Percentiles rank a stretch among this genome's conserved stretches.
Evolutionary conservation across 2,888 invertebrate species (phyloP).

Genomic region (Epsilonema sp.): DNA sequence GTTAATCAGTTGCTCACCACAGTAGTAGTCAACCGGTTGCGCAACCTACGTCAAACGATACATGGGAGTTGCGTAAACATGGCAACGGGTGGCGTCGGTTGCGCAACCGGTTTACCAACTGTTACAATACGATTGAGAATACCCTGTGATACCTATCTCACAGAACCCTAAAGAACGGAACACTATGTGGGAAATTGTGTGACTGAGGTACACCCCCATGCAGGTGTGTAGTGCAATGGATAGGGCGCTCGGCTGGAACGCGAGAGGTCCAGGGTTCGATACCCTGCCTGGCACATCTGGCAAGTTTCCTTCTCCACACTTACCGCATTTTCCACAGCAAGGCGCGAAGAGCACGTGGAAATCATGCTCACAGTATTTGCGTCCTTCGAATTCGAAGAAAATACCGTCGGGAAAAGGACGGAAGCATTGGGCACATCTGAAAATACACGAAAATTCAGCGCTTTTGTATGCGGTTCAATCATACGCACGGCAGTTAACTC

Average conservation of each 20-base stretch:
- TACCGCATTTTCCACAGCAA: conserved; percentile 56
- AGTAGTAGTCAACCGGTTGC: background rate
- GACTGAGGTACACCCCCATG: background rate
- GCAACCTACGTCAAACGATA: background rate
- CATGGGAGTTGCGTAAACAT: background rate
- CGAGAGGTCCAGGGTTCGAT: too few species aligned
- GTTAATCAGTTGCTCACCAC: background rate
- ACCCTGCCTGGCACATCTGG: too few species aligned
- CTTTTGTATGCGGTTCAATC: too few species aligned
- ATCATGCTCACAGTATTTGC: conserved; percentile 97
- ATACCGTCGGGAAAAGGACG: conserved; percentile 88
- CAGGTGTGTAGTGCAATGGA: too few species aligned
- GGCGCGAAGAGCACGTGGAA: conserved; percentile 91
- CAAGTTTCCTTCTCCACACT: too few species aligned
- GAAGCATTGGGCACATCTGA: conserved; percentile 88
- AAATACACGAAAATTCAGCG: too few species aligned
- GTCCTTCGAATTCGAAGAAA: conserved; percentile 93
- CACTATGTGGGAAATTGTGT: background rate
- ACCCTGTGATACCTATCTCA: too few species aligned
- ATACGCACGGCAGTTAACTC: conserved; percentile 5
- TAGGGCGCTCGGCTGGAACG: too few species aligned
- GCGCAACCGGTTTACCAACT: too few species aligned
- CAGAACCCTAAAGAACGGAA: background rate
- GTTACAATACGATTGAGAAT: too few species aligned
- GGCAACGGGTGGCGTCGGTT: background rate